Evolutionary conservation across 1,140 invertebrate species (phyloP).

Genomic region (Pseudomyrmex pallidus): DNA sequence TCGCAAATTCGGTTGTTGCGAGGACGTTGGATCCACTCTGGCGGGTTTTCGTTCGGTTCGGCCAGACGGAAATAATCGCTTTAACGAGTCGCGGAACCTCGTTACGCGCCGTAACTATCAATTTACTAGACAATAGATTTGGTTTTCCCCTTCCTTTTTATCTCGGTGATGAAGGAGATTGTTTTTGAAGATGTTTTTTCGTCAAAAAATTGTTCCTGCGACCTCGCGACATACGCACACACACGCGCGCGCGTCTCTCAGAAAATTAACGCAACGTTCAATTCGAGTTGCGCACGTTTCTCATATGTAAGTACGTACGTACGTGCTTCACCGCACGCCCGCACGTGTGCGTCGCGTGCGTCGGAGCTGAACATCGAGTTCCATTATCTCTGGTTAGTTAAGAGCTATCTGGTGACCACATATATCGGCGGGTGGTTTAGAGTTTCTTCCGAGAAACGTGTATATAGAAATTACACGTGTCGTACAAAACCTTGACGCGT

Average conservation of each 20-base stretch:
- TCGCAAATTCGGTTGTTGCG: background rate
- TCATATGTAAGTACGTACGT: too few species aligned
- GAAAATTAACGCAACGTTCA: too few species aligned
- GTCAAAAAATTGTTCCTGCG: background rate
- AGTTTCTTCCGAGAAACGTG: background rate
- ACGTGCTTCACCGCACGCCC: background rate
- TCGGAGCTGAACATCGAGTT: background rate
- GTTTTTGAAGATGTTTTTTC: background rate
- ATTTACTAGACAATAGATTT: slow-evolving; percentile 44
- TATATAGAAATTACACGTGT: background rate
- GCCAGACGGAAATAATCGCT: slow-evolving; percentile 51
- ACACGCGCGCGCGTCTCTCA: too few species aligned
- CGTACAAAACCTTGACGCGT: too few species aligned
- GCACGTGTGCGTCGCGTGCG: slow-evolving; percentile 6
- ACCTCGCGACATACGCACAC: too few species aligned
- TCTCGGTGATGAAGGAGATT: background rate
- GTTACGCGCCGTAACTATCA: slow-evolving; percentile 48
- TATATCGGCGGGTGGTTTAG: background rate
- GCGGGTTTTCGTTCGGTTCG: slow-evolving; percentile 58
- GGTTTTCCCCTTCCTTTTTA: background rate
- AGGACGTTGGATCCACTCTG: background rate
- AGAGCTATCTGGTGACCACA: background rate
- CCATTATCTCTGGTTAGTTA: slow-evolving; percentile 5
- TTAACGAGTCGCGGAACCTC: slow-evolving; percentile 63
- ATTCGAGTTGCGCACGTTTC: too few species aligned